Evolutionary conservation across 2,113 vertebrate species (phyloP).

Genomic region (Sprattus sprattus): DNA sequence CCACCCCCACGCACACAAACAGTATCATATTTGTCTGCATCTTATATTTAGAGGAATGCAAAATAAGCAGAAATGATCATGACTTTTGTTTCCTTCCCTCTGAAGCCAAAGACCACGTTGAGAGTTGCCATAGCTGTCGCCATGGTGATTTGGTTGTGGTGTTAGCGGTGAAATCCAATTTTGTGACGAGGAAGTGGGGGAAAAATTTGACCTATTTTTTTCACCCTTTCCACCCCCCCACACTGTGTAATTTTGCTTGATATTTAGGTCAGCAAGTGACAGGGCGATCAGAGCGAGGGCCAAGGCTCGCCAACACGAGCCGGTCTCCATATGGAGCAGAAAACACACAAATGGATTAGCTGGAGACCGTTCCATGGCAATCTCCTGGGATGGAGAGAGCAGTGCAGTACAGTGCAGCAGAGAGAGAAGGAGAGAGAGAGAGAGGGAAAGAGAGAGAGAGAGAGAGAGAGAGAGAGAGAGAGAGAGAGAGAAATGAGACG

Average conservation of each 20-base stretch:
- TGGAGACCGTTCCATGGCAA: slow-evolving; percentile 59
- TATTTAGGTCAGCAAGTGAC: slow-evolving; percentile 66
- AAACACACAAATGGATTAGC: slow-evolving; percentile 70
- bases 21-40: no score
- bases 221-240: slow-evolving; percentile 20
- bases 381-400: slow-evolving; percentile 36
- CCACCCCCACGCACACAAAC: no score
- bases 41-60: not conserved
- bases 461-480: not conserved
- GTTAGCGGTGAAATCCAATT: slow-evolving; percentile 46
- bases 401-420: not conserved
- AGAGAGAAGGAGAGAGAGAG: not conserved
- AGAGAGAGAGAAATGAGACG: not conserved
- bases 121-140: slow-evolving; percentile 47
- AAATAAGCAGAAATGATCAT: not conserved
- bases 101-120: not conserved
- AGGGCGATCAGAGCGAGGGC: slow-evolving; percentile 47
- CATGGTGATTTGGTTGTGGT: slow-evolving; percentile 45
- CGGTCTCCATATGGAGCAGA: slow-evolving; percentile 12
- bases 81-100: not conserved
- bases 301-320: slow-evolving; percentile 49
- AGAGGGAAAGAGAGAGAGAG: not conserved
- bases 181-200: slow-evolving; percentile 45
- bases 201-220: slow-evolving; percentile 62
- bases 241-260: slow-evolving; percentile 52